These are phyloP conservation scores for Python bivittatus DNA, from an alignment of 2,113 vertebrate genomes.

Conservation along the genomic window DNA sequence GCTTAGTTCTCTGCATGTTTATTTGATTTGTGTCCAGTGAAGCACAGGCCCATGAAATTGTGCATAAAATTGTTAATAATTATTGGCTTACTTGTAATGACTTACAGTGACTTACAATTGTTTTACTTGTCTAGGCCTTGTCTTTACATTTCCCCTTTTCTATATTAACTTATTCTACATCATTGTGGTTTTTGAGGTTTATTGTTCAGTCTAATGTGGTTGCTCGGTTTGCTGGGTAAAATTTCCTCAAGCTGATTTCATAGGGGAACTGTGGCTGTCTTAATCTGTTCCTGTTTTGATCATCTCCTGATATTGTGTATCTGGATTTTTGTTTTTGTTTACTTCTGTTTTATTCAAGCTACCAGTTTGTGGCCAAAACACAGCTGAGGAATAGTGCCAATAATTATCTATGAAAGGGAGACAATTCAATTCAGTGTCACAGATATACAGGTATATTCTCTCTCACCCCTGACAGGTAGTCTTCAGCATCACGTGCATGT, in stretches of 20 bases:
- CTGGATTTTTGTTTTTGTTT: not conserved
- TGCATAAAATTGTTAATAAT: not conserved
- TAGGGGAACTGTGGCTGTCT: not conserved
- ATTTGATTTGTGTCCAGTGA: no score
- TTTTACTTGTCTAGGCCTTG: not conserved
- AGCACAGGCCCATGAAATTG: not conserved
- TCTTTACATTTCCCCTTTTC: not conserved
- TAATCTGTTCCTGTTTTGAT: not conserved
- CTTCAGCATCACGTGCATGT: not conserved
- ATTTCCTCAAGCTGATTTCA: not conserved
- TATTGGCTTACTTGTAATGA: no score
- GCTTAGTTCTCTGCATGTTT: not conserved
- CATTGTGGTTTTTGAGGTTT: not conserved
- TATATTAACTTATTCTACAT: not conserved
- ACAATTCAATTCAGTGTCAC: not conserved
- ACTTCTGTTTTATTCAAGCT: not conserved
- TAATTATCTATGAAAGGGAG: not conserved
- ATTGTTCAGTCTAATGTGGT: not conserved
- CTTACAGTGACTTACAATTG: no score
- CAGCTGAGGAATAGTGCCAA: not conserved
- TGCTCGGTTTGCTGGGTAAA: not conserved
- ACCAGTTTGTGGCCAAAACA: not conserved
- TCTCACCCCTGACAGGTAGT: accelerated
- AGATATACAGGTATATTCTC: not conserved
- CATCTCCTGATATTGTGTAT: not conserved